phyloP scores from a whole-genome alignment of 2,888 invertebrate species.

The Drosophila mimetica region DNA sequence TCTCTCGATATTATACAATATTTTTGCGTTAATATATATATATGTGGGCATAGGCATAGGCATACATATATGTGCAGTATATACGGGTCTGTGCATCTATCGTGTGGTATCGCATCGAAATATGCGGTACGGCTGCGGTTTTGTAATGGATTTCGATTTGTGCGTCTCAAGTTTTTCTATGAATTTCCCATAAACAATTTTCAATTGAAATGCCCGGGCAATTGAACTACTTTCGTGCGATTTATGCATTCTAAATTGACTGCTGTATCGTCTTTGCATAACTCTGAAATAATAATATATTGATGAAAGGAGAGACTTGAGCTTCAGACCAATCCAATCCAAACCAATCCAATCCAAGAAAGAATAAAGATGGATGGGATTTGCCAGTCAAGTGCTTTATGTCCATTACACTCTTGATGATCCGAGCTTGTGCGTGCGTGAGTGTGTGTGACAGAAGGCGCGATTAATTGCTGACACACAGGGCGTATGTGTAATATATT shows the following conservation, averaged over 20 bases:
- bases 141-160: conserved; percentile 65
- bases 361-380: conserved; percentile 12
- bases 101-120: conserved; percentile 17
- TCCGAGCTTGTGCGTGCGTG: conserved; percentile 30
- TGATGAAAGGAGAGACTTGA: neutral
- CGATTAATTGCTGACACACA: conserved; percentile 53
- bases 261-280: conserved; percentile 27
- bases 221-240: conserved; percentile 69
- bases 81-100: conserved; percentile 10
- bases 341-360: conserved; percentile 7
- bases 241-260: conserved; percentile 48
- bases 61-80: neutral
- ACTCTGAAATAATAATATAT: conserved; percentile 16
- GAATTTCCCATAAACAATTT: conserved; percentile 68
- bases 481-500: conserved; percentile 54
- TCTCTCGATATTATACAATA: conserved; percentile 70
- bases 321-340: conserved; percentile 8
- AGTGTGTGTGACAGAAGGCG: conserved; percentile 26
- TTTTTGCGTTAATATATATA: conserved; percentile 58
- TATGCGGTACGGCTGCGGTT: conserved; percentile 19
- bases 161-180: conserved; percentile 67
- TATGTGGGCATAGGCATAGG: neutral
- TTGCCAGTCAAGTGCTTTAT: conserved; percentile 17
- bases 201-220: conserved; percentile 68
- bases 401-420: conserved; percentile 23